Base-by-base conservation (phyloP, 2,797 vertebrate species). In the Galaxias olidus region DNA sequence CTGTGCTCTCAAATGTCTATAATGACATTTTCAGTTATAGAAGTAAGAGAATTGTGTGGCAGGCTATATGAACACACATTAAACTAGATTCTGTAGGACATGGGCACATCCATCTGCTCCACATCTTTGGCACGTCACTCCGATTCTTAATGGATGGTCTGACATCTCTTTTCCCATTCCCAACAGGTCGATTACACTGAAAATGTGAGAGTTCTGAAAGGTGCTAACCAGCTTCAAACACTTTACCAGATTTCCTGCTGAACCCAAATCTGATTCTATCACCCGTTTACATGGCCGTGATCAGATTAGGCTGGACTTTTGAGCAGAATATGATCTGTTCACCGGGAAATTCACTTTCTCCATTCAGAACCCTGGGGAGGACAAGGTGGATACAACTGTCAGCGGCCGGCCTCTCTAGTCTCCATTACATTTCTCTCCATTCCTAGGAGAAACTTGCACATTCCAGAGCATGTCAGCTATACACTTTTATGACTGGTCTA, bases 231-330 rank as follows among this genome's bases (percentile, higher is more conserved):
- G 58, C 52, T 77, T 77, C 54, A 42, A 42, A 19, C 7, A 0
- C 64, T 67, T 67, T 60, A 59, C 75, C 41, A 64, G n/a, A 58
- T 66, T 63, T 59, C 42, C 50, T 10, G 47, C 47, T 14, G 0
- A 66, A 58, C 56, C 46, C 44, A 70, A 67, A 80, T 78, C 51
- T 15, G 65, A 84, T 76, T 75, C 17, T 20, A 47, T n/a, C 49
- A 50, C 61, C 65, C 65, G 10, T 50, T 74, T 60, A 72, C 72
- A 53, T 46, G 3, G 10, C 46, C 17, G 69, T 78, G 66, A 84
- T 79, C 46, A 54, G 61, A 78, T 85, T 78, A 80, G 50, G 17
- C 42, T 46, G 30, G 0, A 13, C 19, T 62, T 11, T 48, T 53
- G 61, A 54, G 59, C 68, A 1, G 59, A 55, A 75, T 71, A 63